Evolutionary conservation across 2,797 vertebrate species (phyloP), one percentile per base, ranked within the genome.

Genomic region (Phataginus tetradactyla): DNA sequence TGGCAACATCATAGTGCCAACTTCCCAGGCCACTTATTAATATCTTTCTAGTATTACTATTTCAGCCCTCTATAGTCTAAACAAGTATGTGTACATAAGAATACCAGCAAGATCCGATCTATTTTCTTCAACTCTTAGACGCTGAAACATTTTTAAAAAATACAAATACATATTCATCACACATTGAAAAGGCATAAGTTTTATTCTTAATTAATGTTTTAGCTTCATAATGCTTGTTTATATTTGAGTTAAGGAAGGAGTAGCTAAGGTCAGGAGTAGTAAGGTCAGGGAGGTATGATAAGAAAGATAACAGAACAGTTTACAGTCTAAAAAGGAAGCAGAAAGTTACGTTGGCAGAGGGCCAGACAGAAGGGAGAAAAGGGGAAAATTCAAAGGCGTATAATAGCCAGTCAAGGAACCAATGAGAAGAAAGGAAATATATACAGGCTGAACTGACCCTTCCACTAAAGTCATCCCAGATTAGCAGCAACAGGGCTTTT

Each of bases 21-120:
- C 49, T 88, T 64, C 83, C 66, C 15, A 39, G 69, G 57, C 74
- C 55, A 95, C 49, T 94, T 66, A 90, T 25, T 77, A 86, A 79
- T 71, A 79, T 57, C 42, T 63, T 90, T 81, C 59, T 66, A 72
- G 25, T 84, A 71, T 72, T 77, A 88, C 34, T 59, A 85, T 53
- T 89, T 79, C 29, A 87, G 84, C 5, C 45, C 95, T 92, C 32
- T 51, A 64, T 51, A 95, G 71, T 90, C 74, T 90, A 88, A 96
- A 96, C 17, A 74, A 92, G 72, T 15, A 6, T 72, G 61, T 27
- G 15, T 66, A 49, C 8, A 13, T 61, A 90, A 94, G 59, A 94
- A 94, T 90, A 69, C 51, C 77, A 92, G 45, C 25, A 81, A 55
- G 15, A 84, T 53, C 7, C n/a, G 74, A 89, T 51, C 59, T 79